A percentile compares a stretch with the other conserved stretches of the same genome.
Evolutionary conservation across 2,888 invertebrate genomes (phyloP).

Genomic region (Mayetiola destructor): DNA sequence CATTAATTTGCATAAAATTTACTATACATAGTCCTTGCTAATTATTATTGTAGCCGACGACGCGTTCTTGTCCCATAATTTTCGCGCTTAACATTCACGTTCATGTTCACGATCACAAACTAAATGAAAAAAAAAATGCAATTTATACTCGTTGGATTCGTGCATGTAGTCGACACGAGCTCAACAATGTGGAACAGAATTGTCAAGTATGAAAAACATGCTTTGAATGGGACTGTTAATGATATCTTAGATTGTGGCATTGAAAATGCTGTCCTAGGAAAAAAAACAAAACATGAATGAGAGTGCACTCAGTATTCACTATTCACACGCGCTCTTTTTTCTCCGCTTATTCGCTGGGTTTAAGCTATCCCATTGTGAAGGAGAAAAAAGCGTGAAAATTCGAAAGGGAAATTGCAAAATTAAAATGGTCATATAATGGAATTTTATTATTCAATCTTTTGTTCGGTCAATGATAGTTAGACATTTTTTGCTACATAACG

Average conservation of each 20-base stretch:
- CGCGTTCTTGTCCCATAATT: not conserved
- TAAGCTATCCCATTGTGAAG: not conserved
- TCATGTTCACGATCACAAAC: not conserved
- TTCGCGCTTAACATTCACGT: not conserved
- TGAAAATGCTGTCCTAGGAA: not conserved
- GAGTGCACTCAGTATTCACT: too few relatives aligned
- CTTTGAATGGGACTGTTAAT: not conserved
- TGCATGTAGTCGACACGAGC: not conserved
- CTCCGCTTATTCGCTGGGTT: not conserved
- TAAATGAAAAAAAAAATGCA: not conserved
- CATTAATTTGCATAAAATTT: slow-evolving; percentile 4
- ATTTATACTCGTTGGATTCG: not conserved
- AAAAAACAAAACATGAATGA: not conserved
- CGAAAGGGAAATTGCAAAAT: not conserved
- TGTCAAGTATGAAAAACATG: not conserved
- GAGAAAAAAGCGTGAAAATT: not conserved
- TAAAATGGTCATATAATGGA: not conserved
- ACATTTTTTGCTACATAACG: not conserved
- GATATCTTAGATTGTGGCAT: not conserved
- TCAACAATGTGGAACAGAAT: not conserved
- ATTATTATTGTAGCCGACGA: not conserved
- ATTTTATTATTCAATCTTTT: not conserved
- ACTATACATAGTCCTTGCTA: not conserved
- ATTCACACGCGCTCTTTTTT: too few relatives aligned
- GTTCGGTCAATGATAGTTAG: not conserved